Percentiles rank a stretch among this genome's conserved stretches.
phyloP scores from a whole-genome alignment of 2,113 vertebrate species.

The Nipponia nippon region DNA sequence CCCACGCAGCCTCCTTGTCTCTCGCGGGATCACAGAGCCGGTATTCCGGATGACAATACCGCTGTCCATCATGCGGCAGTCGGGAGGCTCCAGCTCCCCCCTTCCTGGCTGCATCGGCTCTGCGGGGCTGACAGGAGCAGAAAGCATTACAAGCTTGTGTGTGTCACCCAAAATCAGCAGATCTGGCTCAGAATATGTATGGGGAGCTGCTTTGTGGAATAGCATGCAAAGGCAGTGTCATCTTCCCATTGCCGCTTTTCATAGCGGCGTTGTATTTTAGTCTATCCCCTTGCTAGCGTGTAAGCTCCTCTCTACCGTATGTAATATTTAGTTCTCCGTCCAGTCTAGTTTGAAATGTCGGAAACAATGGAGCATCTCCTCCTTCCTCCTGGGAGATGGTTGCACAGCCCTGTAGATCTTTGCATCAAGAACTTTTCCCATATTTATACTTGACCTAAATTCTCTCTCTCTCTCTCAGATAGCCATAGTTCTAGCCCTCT shows the following conservation, averaged over 20 bases:
- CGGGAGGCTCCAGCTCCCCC: neutral
- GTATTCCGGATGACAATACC: accelerated
- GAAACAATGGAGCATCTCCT: neutral
- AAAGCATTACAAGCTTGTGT: neutral
- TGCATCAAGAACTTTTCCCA: neutral
- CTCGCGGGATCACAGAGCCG: accelerated
- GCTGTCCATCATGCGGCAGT: accelerated
- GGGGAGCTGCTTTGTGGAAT: neutral
- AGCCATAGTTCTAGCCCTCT: neutral
- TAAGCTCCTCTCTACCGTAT: neutral
- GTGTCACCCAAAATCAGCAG: neutral
- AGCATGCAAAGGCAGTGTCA: neutral
- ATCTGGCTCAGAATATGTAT: neutral
- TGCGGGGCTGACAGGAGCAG: neutral
- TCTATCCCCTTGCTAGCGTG: neutral
- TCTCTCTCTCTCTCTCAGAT: neutral
- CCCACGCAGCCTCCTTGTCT: neutral
- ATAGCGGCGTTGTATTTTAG: neutral
- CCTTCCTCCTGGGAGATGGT: neutral
- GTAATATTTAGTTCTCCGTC: neutral
- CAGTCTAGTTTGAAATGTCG: neutral
- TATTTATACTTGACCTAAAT: conserved; percentile 22
- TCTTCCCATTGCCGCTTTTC: neutral
- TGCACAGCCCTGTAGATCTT: neutral
- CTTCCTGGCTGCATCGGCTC: neutral